Evolutionary conservation across 1,140 invertebrate genomes (phyloP).

Genomic region (Chelonus insularis): DNA sequence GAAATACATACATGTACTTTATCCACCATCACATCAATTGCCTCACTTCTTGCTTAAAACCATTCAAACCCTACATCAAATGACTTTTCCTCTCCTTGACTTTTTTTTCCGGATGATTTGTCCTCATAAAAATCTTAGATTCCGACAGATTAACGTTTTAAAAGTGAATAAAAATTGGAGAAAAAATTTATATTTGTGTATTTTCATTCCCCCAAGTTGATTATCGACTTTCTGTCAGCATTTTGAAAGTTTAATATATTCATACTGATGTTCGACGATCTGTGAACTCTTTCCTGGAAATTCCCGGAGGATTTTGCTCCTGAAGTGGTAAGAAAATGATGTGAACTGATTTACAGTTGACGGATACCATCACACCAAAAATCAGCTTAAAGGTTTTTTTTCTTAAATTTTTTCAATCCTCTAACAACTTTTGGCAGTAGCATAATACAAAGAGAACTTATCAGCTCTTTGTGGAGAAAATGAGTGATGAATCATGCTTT

Average conservation of each 20-base stretch:
- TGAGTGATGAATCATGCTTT: slow-evolving; percentile 4
- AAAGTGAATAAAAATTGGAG: not conserved
- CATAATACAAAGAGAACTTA: too few relatives aligned
- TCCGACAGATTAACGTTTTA: too few relatives aligned
- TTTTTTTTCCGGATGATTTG: too few relatives aligned
- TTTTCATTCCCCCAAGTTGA: slow-evolving; percentile 23
- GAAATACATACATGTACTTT: too few relatives aligned
- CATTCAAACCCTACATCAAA: too few relatives aligned
- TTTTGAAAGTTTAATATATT: slow-evolving; percentile 16
- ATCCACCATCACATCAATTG: too few relatives aligned
- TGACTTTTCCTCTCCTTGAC: too few relatives aligned
- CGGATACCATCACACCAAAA: slow-evolving; percentile 3
- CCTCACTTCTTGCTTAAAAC: too few relatives aligned
- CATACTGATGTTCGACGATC: slow-evolving; percentile 13
- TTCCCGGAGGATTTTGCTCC: slow-evolving; percentile 10
- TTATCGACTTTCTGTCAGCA: slow-evolving; percentile 30
- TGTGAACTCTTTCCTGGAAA: slow-evolving; percentile 6
- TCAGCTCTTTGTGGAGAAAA: slow-evolving; percentile 4
- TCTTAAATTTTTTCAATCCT: not conserved
- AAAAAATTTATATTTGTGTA: slow-evolving; percentile 3
- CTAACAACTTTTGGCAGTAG: too few relatives aligned
- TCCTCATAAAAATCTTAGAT: too few relatives aligned
- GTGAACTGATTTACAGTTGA: slow-evolving; percentile 7
- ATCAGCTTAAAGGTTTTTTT: not conserved
- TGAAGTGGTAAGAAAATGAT: not conserved